Percentiles rank a stretch among this genome's conserved stretches.
Conservation (phyloP, 2,797 vertebrate genomes). For the Platalea minor region DNA sequence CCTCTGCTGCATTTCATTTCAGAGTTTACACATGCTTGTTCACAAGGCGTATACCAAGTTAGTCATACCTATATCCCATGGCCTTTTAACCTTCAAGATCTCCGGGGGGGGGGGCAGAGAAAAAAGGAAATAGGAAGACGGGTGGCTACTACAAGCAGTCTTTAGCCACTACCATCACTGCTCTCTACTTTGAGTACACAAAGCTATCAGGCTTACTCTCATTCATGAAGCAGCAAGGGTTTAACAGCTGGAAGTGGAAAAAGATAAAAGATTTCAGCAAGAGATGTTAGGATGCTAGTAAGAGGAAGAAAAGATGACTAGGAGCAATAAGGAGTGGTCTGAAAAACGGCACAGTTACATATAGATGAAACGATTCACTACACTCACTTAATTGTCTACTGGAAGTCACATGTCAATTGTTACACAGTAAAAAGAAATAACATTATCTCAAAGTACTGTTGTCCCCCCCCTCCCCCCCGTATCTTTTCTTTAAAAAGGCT, state of each 20-base stretch:
- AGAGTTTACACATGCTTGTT: neutral
- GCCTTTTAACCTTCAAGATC: neutral
- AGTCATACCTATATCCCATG: neutral
- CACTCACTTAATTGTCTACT: neutral
- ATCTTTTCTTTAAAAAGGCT: neutral
- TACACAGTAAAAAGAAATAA: neutral
- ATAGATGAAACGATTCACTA: neutral
- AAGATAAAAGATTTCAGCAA: neutral
- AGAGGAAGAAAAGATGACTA: neutral
- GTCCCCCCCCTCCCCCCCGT: neutral
- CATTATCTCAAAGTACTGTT: neutral
- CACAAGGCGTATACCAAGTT: too few relatives aligned
- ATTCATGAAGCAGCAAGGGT: neutral
- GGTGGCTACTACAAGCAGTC: neutral
- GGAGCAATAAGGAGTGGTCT: neutral
- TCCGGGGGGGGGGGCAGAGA: too few relatives aligned
- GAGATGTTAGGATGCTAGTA: neutral
- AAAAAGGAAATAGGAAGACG: neutral
- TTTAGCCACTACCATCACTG: neutral
- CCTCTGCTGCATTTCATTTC: neutral
- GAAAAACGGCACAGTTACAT: rapidly evolving
- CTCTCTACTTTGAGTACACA: neutral
- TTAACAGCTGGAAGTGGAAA: neutral
- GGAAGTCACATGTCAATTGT: neutral
- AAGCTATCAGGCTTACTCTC: neutral